A percentile compares a stretch with the other conserved stretches of the same genome.
Evolutionary conservation across 2,888 invertebrate species (phyloP).

Genomic region (Reticulitermes lucifugus): DNA sequence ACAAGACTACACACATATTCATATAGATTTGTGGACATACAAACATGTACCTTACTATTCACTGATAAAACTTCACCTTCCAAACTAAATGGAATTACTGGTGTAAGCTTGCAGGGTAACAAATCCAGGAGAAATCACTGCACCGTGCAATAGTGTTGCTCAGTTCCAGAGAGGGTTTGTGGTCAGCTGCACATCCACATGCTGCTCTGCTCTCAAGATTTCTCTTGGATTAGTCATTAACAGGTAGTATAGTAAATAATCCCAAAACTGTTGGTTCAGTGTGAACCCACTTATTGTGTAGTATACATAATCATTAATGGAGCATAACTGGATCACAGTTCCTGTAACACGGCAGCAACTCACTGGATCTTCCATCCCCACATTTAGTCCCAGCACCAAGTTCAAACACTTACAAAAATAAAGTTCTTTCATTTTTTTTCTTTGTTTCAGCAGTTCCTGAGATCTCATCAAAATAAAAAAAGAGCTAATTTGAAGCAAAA

Average conservation of each 20-base stretch:
- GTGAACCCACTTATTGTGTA: conserved; percentile 33
- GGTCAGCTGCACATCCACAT: neutral
- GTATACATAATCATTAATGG: conserved; percentile 31
- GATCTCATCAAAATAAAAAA: conserved; percentile 53
- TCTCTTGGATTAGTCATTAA: conserved; percentile 12
- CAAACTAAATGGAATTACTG: conserved; percentile 34
- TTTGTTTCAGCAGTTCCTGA: conserved; percentile 51
- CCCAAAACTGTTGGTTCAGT: conserved; percentile 32
- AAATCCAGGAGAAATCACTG: conserved; percentile 34
- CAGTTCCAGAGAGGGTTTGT: neutral
- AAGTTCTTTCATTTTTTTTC: conserved; percentile 47
- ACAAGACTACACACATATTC: conserved; percentile 48
- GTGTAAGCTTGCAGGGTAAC: conserved; percentile 29
- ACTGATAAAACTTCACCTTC: conserved; percentile 31
- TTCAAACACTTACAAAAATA: conserved; percentile 54
- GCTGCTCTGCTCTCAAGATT: conserved; percentile 3
- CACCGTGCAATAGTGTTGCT: neutral
- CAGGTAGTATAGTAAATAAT: conserved; percentile 17
- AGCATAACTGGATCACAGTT: conserved; percentile 51
- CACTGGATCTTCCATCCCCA: conserved; percentile 41
- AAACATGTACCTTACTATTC: conserved; percentile 32
- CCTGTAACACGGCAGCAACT: conserved; percentile 43
- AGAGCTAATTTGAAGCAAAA: conserved; percentile 37
- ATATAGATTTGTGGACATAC: conserved; percentile 40
- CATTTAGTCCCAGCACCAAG: conserved; percentile 50